These are phyloP conservation scores for Heteromurus nitidus DNA, from an alignment of 2,888 invertebrate species.

Conservation along the genomic window DNA sequence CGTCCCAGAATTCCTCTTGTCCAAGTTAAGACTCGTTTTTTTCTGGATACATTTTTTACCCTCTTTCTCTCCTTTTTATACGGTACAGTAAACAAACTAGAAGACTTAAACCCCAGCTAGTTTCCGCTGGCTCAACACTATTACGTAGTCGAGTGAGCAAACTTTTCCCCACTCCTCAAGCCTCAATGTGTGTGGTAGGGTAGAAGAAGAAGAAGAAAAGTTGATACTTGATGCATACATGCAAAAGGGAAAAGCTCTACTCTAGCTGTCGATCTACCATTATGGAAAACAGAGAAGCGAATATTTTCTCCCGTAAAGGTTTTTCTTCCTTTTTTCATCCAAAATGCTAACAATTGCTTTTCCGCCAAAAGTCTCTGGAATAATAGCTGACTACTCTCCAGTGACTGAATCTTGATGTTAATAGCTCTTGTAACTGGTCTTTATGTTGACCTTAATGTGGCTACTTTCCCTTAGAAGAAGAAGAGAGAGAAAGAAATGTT, in stretches of 20 bases:
- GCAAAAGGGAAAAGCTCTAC: constrained; percentile 23
- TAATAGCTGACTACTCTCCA: constrained; percentile 1
- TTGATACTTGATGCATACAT: constrained; percentile 43
- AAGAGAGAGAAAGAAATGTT: neutral
- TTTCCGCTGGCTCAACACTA: constrained; percentile 22
- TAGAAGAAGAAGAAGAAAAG: no score
- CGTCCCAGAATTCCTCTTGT: neutral
- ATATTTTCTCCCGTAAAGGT: constrained; percentile 2
- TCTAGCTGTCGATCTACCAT: neutral
- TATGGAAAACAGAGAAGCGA: neutral
- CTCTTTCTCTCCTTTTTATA: neutral
- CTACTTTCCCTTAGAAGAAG: constrained; percentile 28
- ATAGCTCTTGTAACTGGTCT: constrained; percentile 48
- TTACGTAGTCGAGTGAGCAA: constrained; percentile 26
- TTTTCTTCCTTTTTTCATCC: constrained; percentile 7
- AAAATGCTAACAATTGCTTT: neutral
- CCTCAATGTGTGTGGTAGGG: no score
- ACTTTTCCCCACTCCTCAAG: no score
- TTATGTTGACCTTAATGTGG: constrained; percentile 61
- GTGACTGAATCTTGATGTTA: constrained; percentile 16
- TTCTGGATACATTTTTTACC: neutral
- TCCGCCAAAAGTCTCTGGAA: neutral
- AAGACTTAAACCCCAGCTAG: neutral
- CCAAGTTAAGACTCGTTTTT: neutral
- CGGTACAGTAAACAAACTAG: constrained; percentile 16